A percentile compares a stretch with the other conserved stretches of the same genome.
Evolutionary conservation across 2,113 vertebrate species (phyloP).

Genomic region (Vulpes ferrilata): DNA sequence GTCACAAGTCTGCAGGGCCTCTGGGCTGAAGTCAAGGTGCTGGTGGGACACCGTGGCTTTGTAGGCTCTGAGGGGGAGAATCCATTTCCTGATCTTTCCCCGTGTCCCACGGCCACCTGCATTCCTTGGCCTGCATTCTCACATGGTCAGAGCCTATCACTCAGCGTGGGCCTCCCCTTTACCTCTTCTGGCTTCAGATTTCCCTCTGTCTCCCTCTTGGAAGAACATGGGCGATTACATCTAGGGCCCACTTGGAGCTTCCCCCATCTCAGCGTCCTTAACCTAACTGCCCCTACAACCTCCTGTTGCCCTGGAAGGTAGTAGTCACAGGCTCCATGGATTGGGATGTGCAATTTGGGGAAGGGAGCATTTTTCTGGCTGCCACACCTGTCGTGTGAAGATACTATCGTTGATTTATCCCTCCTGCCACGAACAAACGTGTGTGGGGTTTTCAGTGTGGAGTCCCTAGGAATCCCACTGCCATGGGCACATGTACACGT

Average conservation of each 20-base stretch:
- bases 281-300: neutral
- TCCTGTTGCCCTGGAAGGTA: neutral
- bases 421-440: neutral
- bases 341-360: neutral
- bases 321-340: neutral
- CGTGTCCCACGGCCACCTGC: neutral
- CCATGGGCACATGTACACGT: neutral
- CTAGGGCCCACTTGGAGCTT: neutral
- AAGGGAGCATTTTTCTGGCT: neutral
- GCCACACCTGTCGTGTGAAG: neutral
- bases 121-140: neutral
- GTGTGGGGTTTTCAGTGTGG: neutral
- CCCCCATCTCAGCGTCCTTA: neutral
- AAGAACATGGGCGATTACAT: neutral
- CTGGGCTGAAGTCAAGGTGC: neutral
- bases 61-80: neutral
- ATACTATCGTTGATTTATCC: neutral
- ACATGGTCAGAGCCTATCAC: neutral
- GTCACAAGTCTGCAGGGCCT: neutral
- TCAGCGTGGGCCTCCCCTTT: neutral
- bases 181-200: neutral
- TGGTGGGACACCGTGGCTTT: neutral
- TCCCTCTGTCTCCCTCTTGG: neutral
- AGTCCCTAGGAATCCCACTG: neutral
- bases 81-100: neutral